Evolutionary conservation across 2,797 vertebrate species (phyloP).

Genomic region (Spinus olivaceus): DNA sequence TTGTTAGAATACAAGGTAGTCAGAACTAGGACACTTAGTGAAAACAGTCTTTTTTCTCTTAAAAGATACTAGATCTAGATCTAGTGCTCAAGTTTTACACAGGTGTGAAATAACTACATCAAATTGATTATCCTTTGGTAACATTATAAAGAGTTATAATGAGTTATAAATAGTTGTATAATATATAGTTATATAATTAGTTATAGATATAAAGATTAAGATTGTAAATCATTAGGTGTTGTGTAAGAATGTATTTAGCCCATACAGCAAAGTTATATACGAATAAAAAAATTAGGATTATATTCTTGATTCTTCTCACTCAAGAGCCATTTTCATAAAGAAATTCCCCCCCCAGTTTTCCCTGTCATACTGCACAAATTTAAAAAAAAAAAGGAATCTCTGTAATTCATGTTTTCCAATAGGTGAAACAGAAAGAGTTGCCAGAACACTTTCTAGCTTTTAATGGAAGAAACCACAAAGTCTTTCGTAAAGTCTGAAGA

Average conservation of each 20-base stretch:
- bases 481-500: background rate
- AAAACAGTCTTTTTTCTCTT: background rate
- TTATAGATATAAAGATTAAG: background rate
- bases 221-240: background rate
- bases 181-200: background rate
- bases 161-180: too few relatives aligned
- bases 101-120: background rate
- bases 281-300: background rate
- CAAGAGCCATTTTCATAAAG: background rate
- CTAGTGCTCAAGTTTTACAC: background rate
- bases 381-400: background rate
- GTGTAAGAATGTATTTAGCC: background rate
- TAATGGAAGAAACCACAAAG: background rate
- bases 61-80: background rate
- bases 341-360: background rate
- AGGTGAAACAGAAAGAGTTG: background rate
- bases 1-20: background rate
- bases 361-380: background rate
- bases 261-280: background rate
- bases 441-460: background rate
- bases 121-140: background rate
- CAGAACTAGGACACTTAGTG: background rate
- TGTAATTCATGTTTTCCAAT: background rate
- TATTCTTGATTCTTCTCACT: background rate
- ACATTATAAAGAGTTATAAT: background rate